Evolutionary conservation across 37 sponge, comb jelly and placozoan genomes (phyloP).

Genomic region (Mnemiopsis leidyi): DNA sequence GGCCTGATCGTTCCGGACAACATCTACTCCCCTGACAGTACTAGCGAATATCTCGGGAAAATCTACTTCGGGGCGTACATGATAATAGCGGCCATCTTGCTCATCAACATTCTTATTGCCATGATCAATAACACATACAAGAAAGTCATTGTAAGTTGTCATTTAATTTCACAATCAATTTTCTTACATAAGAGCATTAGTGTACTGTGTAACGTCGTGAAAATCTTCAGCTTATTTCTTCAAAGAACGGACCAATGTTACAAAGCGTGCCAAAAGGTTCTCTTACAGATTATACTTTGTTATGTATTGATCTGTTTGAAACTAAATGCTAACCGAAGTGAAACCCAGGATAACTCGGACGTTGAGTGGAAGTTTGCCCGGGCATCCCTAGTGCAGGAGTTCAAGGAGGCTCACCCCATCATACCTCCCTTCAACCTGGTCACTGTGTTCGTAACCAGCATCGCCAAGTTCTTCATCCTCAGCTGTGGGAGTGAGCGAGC

Average conservation of each 20-base stretch:
- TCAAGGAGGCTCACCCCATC: slow-evolving; percentile 58
- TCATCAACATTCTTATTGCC: slow-evolving; percentile 44
- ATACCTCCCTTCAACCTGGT: slow-evolving; percentile 36
- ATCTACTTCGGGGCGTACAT: slow-evolving; percentile 48
- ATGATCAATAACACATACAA: slow-evolving; percentile 63
- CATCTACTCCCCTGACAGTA: not conserved
- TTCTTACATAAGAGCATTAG: no score
- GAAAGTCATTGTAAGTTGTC: slow-evolving; percentile 63
- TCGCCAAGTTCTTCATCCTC: slow-evolving; percentile 3
- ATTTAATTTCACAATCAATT: no score
- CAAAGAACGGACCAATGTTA: no score
- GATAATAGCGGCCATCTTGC: slow-evolving; percentile 34
- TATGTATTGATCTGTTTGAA: no score
- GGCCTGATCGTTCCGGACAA: slow-evolving; percentile 39
- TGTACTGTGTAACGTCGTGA: no score
- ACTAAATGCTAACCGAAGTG: no score
- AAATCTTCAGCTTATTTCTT: no score
- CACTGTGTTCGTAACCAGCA: not conserved
- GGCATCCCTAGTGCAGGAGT: slow-evolving; percentile 32
- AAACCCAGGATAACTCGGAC: slow-evolving; percentile 61
- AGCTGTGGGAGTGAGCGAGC: slow-evolving; percentile 38
- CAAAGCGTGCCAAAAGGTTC: no score
- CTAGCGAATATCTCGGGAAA: slow-evolving; percentile 41
- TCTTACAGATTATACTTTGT: no score
- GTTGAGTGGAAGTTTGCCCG: slow-evolving; percentile 66